These are phyloP conservation scores for Peromyscus maniculatus DNA, from an alignment of 2,113 vertebrate species.

Conservation along the genomic window DNA sequence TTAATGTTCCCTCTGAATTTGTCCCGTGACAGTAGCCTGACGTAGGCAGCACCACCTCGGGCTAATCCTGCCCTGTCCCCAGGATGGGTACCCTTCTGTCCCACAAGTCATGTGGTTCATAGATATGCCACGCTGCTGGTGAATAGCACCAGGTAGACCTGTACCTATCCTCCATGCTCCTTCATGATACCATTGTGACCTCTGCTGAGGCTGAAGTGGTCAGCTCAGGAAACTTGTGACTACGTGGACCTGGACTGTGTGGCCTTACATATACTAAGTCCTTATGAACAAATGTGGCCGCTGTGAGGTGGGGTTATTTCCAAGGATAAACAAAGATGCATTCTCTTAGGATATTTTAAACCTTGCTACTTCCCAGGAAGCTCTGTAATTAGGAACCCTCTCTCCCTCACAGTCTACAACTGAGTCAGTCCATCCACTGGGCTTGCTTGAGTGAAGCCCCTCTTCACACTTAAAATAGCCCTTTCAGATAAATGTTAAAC, in stretches of 20 bases:
- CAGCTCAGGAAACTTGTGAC: neutral
- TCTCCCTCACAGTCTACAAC: neutral
- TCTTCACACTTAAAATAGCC: neutral
- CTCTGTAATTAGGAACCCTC: neutral
- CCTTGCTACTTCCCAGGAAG: neutral
- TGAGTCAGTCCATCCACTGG: neutral
- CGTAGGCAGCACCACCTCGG: neutral
- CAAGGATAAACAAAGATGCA: neutral
- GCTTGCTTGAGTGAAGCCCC: neutral
- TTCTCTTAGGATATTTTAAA: neutral
- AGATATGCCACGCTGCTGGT: rapidly evolving
- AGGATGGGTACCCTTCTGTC: rapidly evolving
- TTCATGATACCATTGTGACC: rapidly evolving
- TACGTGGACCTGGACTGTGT: rapidly evolving
- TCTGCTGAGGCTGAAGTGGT: neutral
- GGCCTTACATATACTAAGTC: too few species aligned
- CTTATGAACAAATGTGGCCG: rapidly evolving
- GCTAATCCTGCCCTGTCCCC: neutral
- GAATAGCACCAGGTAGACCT: neutral
- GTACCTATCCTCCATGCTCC: too few species aligned
- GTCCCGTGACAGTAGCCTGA: neutral
- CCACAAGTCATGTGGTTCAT: rapidly evolving
- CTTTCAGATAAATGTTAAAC: slow-evolving; percentile 36
- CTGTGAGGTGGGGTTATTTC: rapidly evolving
- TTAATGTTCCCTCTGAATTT: neutral